Base-by-base conservation (phyloP, 2,113 vertebrate genomes). In the Oreocharis arfaki region DNA sequence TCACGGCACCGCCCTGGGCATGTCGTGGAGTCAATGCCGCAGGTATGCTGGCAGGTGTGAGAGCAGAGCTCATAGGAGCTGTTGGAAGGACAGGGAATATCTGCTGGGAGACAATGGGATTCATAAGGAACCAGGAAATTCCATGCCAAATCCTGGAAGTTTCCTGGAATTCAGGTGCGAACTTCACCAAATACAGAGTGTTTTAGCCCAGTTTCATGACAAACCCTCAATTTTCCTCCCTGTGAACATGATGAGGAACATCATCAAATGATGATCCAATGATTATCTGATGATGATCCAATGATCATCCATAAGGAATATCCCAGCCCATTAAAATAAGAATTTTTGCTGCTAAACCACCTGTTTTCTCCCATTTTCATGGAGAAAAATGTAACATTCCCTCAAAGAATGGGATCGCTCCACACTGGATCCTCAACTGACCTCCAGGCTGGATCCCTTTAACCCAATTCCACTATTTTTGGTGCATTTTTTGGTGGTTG, bases 1-100 rank as follows among this genome's bases (percentile, higher is more conserved):
- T 97, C 89, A 0, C 2, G 37, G 60, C 97, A 80, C 26, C 2
- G 9, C 42, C 49, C 6, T 9, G 22, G 42, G 50, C 67, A 80
- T 1, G 10, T 14, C 17, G 32, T 5, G 2, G 75, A 35, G 26
- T 63, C 47, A 20, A 18, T 0, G 1, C 22, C 4, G 0, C 96
- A 97, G 39, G 74, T 96, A 15, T 6, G 53, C 67, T 13, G 1
- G 81, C 97, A 97, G 46, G 4, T 49, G 5, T 41, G 81, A 5
- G 93, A 50, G 17, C 97, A 97, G 55, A 96, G 13, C 75, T 75
- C 53, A 1, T 96, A 97, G 64, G 91, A 94, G 33, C 95, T 97
- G 73, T 96, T 89, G 2, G 82, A 7, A 1, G 93, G 96, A 68
- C 96, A 97, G 2, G 59, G 10, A 1, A 60, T 44, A 16, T 65